A percentile compares a stretch with the other conserved stretches of the same genome.
Conservation (phyloP, 2,888 invertebrate species). For the Lycophotia porphyrea region DNA sequence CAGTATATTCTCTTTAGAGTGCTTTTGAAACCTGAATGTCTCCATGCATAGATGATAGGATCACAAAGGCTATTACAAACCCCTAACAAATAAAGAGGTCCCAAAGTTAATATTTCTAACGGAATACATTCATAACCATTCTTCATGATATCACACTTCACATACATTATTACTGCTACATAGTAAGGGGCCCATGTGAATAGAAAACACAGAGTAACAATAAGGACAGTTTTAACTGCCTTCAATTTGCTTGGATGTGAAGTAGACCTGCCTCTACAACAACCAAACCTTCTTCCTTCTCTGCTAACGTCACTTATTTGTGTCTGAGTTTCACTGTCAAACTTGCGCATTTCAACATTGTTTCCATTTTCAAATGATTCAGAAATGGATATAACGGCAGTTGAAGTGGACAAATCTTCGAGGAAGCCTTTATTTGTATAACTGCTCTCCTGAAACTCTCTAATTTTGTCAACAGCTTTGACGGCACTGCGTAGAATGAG, state of each 20-base stretch:
- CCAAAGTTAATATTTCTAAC: conserved; percentile 88
- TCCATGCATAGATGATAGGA: conserved; percentile 91
- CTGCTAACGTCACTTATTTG: conserved; percentile 32
- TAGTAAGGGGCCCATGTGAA: conserved; percentile 91
- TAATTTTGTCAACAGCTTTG: conserved; percentile 86
- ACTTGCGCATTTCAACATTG: conserved; percentile 56
- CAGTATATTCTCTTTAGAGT: conserved; percentile 82
- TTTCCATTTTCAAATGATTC: conserved; percentile 51
- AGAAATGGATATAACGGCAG: conserved; percentile 69
- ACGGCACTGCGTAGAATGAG: conserved; percentile 90
- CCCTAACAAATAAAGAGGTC: conserved; percentile 90
- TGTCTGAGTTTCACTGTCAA: conserved; percentile 51
- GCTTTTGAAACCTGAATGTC: conserved; percentile 90
- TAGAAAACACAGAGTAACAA: conserved; percentile 89
- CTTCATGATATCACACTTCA: conserved; percentile 83
- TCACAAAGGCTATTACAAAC: conserved; percentile 90
- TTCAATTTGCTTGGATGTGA: conserved; percentile 87
- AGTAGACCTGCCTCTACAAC: conserved; percentile 37
- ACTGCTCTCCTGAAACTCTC: conserved; percentile 77
- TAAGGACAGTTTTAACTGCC: conserved; percentile 90
- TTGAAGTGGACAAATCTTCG: conserved; percentile 71
- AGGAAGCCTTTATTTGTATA: conserved; percentile 76
- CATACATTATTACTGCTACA: conserved; percentile 87
- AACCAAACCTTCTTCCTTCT: conserved; percentile 38
- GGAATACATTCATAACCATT: conserved; percentile 84